Evolutionary conservation across 2,797 vertebrate genomes (phyloP).

Genomic region (Delichon dasypus): DNA sequence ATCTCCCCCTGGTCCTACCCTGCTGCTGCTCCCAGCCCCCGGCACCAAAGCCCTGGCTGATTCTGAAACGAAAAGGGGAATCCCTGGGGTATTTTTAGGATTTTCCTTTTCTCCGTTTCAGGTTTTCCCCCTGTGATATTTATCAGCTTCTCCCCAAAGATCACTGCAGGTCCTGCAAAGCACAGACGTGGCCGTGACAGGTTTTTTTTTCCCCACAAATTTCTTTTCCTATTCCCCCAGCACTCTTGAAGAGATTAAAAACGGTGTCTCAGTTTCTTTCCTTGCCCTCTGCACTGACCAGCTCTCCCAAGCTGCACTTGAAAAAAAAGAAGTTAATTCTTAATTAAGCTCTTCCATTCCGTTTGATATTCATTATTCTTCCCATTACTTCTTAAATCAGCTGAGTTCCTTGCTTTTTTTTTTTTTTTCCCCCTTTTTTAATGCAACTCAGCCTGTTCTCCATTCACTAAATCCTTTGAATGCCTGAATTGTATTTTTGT

Average conservation of each 20-base stretch:
- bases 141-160: not conserved
- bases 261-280: not conserved
- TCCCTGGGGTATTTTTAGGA: not conserved
- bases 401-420: not conserved
- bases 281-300: not conserved
- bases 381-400: not conserved
- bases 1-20: not conserved
- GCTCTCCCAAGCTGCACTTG: not conserved
- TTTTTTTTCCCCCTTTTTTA: not conserved
- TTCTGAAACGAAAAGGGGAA: not conserved
- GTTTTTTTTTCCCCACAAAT: not conserved
- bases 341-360: slow-evolving; percentile 6
- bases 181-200: fast-evolving
- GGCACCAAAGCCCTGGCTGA: not conserved
- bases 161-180: fast-evolving
- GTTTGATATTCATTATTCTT: slow-evolving; percentile 16
- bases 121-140: fast-evolving
- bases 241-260: not conserved
- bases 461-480: not conserved
- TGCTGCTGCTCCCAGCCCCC: fast-evolving
- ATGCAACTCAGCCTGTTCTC: not conserved
- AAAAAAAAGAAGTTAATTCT: not conserved
- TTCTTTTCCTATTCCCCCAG: not conserved
- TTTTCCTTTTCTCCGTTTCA: not conserved
- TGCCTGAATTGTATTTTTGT: slow-evolving; percentile 1